phyloP scores from a whole-genome alignment of 2,113 vertebrate genomes.

The Mesembrinibis cayennensis region DNA sequence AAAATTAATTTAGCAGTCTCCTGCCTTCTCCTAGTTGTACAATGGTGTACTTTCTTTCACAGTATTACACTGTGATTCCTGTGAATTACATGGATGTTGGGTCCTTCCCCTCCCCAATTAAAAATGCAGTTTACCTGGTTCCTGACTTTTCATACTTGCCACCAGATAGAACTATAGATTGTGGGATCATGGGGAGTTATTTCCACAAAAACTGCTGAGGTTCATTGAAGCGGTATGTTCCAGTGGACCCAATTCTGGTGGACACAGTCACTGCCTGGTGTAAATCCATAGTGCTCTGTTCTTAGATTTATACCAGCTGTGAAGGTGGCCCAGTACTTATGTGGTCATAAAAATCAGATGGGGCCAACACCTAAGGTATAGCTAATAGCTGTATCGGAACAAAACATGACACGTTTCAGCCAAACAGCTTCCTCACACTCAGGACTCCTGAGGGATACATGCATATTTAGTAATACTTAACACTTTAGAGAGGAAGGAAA shows the following conservation, averaged over 20 bases:
- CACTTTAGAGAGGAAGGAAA: neutral
- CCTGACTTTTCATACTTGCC: slow-evolving; percentile 3
- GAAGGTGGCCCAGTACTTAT: neutral
- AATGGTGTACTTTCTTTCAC: neutral
- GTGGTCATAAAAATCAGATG: neutral
- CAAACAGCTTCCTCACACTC: neutral
- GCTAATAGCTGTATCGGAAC: neutral
- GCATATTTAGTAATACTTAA: neutral
- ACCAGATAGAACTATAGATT: neutral
- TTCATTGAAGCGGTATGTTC: neutral
- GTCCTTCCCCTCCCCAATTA: neutral
- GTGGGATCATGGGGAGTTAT: neutral
- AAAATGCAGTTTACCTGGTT: neutral
- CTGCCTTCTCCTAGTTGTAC: neutral
- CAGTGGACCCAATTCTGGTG: neutral
- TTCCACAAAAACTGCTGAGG: neutral
- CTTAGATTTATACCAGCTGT: neutral
- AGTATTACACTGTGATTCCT: neutral
- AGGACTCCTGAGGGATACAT: neutral
- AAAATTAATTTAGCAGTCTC: neutral
- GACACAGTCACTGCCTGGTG: neutral
- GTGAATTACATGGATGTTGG: neutral
- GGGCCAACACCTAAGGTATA: neutral
- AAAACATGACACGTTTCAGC: neutral
- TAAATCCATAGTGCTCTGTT: neutral